Conservation (phyloP, 2,888 invertebrate genomes). For the Cyclophora punctaria region DNA sequence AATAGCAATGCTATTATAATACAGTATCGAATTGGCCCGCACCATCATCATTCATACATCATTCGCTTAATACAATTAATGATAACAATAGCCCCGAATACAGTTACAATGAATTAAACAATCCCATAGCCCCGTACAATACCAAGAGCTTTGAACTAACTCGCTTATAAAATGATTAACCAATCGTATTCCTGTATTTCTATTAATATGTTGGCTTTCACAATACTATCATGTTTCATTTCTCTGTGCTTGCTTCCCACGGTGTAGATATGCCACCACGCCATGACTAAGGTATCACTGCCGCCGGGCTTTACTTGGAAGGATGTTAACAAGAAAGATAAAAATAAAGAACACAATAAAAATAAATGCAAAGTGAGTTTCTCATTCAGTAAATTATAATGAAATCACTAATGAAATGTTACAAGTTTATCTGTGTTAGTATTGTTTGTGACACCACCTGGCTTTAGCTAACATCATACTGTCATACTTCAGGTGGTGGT, state of each 20-base stretch:
- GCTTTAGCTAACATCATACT: neutral
- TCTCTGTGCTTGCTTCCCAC: slow-evolving; percentile 52
- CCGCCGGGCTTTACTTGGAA: slow-evolving; percentile 66
- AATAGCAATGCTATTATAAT: too few species aligned
- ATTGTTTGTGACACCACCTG: slow-evolving; percentile 5
- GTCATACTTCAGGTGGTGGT: slow-evolving; percentile 6
- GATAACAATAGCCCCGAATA: too few species aligned
- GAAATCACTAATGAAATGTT: slow-evolving; percentile 4
- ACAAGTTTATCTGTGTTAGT: slow-evolving; percentile 3
- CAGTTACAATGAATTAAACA: too few species aligned
- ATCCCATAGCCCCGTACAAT: too few species aligned
- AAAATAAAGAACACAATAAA: slow-evolving; percentile 53
- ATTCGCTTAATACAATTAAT: too few species aligned
- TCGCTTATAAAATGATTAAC: too few species aligned
- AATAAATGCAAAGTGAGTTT: slow-evolving; percentile 54
- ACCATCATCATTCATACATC: too few species aligned
- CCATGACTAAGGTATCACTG: slow-evolving; percentile 54
- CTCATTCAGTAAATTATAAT: slow-evolving; percentile 17
- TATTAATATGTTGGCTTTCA: slow-evolving; percentile 22
- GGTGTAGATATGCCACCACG: slow-evolving; percentile 58
- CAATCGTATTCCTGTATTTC: too few species aligned
- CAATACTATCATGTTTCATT: slow-evolving; percentile 35
- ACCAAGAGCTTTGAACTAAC: neutral
- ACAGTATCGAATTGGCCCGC: too few species aligned
- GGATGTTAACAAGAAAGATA: slow-evolving; percentile 56